Evolutionary conservation across 2,888 invertebrate genomes (phyloP), one percentile per base, ranked within the genome.

Genomic region (Zele albiditarsus): DNA sequence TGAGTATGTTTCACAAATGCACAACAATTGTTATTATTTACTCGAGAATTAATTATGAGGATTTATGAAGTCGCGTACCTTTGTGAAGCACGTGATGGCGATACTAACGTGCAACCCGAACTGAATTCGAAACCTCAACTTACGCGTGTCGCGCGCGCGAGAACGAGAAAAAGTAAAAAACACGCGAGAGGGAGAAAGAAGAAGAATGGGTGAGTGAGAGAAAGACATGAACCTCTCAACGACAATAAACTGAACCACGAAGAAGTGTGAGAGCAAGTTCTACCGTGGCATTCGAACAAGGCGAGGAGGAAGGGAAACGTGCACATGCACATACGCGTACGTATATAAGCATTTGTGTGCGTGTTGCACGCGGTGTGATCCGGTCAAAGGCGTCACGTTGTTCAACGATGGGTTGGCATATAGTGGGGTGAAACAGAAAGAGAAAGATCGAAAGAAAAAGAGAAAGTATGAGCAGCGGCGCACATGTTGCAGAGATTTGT

Each of bases 171-270:
- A 63, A 20, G 20, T 20, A 63, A 63, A 33, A 63, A 31, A 20
- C 63, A 16, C 16, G 4, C 14, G 46, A 46, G 46, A 20, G 33
- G 10, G 12, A 63, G 63, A 63, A n/a, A 20, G 12, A 27, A 46
- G 53, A 25, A 8, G 27, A 57, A 20, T 65, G 46, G 62, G 62
- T n/a, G 23, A 46, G 49, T 27, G 67, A 25, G 53, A 57, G 8
- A 23, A n/a, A 57, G 14, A 69, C 38, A 49, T 42, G 12, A 28
- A 31, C 49, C 42, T 42, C 70, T 25, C 42, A 27, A 46, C 83
- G 84, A 86, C 86, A 86, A 86, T 86, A 86, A 86, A 85, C 85
- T 84, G 83, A 70, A 75, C 71, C 71, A 71, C 75, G 75, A 68
- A 62, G 53, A 27, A 71, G 75, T 75, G 75, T 75, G 75, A 71